Conservation (phyloP, 2,113 vertebrate genomes). For the Laterallus jamaicensis region DNA sequence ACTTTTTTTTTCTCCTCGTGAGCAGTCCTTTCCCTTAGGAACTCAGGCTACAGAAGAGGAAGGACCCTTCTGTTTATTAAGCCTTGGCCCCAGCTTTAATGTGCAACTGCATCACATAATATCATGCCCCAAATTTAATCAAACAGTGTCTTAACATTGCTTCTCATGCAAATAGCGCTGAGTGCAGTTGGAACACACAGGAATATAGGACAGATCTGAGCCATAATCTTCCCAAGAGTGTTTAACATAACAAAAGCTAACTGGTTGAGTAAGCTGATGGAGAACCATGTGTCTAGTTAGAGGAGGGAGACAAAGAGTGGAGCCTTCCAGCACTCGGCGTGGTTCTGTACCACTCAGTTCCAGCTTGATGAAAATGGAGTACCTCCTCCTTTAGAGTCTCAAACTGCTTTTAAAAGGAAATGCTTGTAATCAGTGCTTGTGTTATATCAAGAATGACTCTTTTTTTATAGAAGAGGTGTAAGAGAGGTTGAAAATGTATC, state of each 20-base stretch:
- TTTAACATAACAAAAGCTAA: constrained; percentile 53
- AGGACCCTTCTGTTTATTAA: background rate
- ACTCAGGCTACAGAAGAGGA: background rate
- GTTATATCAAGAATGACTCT: background rate
- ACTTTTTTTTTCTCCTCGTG: background rate
- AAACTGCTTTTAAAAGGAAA: background rate
- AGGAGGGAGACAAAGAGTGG: background rate
- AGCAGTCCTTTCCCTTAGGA: background rate
- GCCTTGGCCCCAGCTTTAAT: background rate
- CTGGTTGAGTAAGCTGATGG: background rate
- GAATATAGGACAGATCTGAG: background rate
- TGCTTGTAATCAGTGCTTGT: background rate
- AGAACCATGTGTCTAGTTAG: background rate
- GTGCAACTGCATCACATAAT: background rate
- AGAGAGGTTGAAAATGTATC: background rate
- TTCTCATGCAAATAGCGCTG: background rate
- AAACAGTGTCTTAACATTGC: background rate
- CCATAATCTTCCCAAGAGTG: background rate
- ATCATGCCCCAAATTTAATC: background rate
- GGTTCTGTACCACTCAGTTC: background rate
- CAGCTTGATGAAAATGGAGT: background rate
- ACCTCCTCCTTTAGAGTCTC: background rate
- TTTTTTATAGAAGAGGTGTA: background rate
- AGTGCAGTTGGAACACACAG: background rate
- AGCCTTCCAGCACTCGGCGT: background rate